These are phyloP conservation scores for Hippoglossus hippoglossus DNA, from an alignment of 2,797 vertebrate species.

Conservation along the genomic window DNA sequence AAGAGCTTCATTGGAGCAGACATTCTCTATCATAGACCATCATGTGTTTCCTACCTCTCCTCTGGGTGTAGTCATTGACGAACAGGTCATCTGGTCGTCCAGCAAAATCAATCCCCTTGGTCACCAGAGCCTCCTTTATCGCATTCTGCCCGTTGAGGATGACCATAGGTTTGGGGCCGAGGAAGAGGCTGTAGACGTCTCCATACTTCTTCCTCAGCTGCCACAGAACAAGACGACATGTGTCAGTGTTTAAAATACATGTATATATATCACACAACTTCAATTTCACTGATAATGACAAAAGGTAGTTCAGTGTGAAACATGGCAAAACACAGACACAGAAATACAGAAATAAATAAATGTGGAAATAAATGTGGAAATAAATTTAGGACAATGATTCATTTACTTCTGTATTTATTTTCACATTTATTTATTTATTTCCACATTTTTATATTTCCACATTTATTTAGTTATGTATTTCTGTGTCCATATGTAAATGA, in stretches of 20 bases:
- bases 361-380: no score
- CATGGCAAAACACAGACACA: no score
- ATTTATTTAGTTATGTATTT: no score
- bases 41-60: slow-evolving; percentile 64
- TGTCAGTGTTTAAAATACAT: slow-evolving; percentile 7
- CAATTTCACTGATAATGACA: no score
- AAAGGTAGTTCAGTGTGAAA: neutral
- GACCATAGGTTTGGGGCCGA: slow-evolving; percentile 69
- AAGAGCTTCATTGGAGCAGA: neutral
- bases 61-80: slow-evolving; percentile 37
- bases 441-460: no score
- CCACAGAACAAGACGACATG: slow-evolving; percentile 1
- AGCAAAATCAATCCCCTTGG: slow-evolving; percentile 70
- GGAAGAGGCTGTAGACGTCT: slow-evolving; percentile 76
- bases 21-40: neutral
- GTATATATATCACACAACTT: neutral
- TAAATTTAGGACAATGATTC: no score
- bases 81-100: slow-evolving; percentile 78
- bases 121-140: slow-evolving; percentile 80
- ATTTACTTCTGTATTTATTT: no score
- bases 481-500: no score
- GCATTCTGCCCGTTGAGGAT: slow-evolving; percentile 81
- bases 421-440: no score
- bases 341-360: no score
- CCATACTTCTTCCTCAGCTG: slow-evolving; percentile 79